A percentile compares a stretch with the other conserved stretches of the same genome.
Conservation (phyloP, 2,888 invertebrate species). For the Netelia fuscicornis region DNA sequence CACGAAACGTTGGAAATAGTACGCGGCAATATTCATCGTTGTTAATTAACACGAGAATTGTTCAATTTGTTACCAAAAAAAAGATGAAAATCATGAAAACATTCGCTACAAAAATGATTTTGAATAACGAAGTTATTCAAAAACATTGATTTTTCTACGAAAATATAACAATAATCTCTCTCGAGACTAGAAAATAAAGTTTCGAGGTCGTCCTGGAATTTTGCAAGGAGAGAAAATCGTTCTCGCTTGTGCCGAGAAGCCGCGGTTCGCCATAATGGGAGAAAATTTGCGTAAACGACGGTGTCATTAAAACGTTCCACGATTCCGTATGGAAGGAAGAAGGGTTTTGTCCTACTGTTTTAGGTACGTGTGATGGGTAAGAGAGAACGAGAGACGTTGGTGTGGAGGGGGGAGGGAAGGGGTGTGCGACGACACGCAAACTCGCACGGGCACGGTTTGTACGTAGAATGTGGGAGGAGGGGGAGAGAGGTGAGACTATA, state of each 20-base stretch:
- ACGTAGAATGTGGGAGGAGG: conserved; percentile 9
- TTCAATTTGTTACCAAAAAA: neutral
- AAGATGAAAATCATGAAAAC: neutral
- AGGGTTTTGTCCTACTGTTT: conserved; percentile 54
- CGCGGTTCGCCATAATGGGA: conserved; percentile 83
- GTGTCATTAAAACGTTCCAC: conserved; percentile 82
- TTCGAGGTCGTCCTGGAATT: neutral
- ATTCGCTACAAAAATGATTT: no score
- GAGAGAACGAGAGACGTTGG: conserved; percentile 57
- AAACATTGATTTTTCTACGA: no score
- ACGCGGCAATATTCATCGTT: neutral
- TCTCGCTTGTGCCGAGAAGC: conserved; percentile 71
- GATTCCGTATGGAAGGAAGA: conserved; percentile 43
- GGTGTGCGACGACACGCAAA: conserved; percentile 64
- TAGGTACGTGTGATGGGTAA: conserved; percentile 57
- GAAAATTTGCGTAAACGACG: conserved; percentile 85
- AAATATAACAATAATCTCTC: no score
- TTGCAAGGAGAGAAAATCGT: conserved; percentile 67
- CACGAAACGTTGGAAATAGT: neutral
- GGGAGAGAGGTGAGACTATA: conserved; percentile 60
- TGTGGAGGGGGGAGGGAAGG: conserved; percentile 64
- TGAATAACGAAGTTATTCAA: no score
- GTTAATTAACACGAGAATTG: neutral
- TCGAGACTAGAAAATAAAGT: neutral
- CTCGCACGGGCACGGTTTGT: neutral